phyloP scores from a whole-genome alignment of 2,113 vertebrate genomes.

The Antechinus stuartii region DNA sequence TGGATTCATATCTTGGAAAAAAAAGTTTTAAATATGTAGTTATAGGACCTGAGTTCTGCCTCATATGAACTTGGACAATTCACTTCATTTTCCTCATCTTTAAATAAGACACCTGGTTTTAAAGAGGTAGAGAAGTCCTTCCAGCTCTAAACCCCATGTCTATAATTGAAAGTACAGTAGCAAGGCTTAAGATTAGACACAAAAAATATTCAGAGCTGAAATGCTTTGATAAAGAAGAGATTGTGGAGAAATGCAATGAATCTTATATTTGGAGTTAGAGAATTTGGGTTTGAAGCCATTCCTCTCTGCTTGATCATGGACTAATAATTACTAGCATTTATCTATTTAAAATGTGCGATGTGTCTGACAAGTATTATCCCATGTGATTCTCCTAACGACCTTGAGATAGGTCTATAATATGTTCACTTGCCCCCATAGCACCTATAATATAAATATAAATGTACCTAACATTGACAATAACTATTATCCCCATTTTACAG shows the following conservation, averaged over 20 bases:
- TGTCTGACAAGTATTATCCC: not conserved
- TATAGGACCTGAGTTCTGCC: not conserved
- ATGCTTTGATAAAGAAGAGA: not conserved
- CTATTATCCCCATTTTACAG: not conserved
- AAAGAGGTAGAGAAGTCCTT: not conserved
- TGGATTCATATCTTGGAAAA: not conserved
- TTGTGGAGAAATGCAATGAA: not conserved
- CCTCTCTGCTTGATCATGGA: not conserved
- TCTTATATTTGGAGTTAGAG: not conserved
- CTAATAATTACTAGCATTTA: not conserved
- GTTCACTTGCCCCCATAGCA: too few relatives aligned
- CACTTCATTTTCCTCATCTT: not conserved
- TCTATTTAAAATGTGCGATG: not conserved
- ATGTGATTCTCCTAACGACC: not conserved
- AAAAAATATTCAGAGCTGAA: not conserved
- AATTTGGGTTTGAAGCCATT: not conserved
- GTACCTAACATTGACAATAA: too few relatives aligned
- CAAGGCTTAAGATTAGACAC: not conserved
- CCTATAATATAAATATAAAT: too few relatives aligned
- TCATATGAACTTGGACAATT: not conserved
- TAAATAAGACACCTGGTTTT: not conserved
- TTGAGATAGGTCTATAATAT: not conserved
- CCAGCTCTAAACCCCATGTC: not conserved
- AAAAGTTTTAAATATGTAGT: not conserved
- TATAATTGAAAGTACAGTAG: not conserved